A percentile compares a stretch with the other conserved stretches of the same genome.
Evolutionary conservation across 2,888 invertebrate species (phyloP).

Genomic region (Hirtodrosophila confusa): DNA sequence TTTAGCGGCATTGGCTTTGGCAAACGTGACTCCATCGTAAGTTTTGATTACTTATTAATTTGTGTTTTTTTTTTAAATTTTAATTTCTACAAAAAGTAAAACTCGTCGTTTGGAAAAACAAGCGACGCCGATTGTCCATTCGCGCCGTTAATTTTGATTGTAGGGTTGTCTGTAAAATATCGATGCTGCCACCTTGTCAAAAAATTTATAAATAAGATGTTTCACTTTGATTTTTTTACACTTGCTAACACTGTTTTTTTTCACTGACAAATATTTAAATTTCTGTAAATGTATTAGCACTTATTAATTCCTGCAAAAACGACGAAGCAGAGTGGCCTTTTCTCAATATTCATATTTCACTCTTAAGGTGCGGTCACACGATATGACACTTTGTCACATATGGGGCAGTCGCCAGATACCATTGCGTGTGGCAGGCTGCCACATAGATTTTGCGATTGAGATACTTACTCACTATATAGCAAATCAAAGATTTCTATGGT

Average conservation of each 20-base stretch:
- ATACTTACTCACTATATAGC: no score
- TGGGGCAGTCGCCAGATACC: no score
- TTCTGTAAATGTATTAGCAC: no score
- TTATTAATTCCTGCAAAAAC: no score
- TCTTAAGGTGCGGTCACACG: no score
- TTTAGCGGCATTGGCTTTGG: slow-evolving; percentile 83
- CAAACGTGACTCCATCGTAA: slow-evolving; percentile 85
- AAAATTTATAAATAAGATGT: neutral
- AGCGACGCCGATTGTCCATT: slow-evolving; percentile 57
- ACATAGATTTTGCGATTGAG: no score
- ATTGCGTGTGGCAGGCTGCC: no score
- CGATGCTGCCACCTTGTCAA: slow-evolving; percentile 9
- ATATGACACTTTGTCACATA: no score
- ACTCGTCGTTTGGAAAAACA: slow-evolving; percentile 25
- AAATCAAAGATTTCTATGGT: no score
- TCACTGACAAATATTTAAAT: no score
- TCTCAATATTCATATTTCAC: no score
- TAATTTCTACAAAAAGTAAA: slow-evolving; percentile 2
- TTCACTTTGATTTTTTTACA: neutral
- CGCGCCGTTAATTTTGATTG: slow-evolving; percentile 70
- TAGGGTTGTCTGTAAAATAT: slow-evolving; percentile 30
- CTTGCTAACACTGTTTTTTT: slow-evolving; percentile 14
- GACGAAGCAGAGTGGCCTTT: no score
- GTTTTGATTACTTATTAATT: neutral
- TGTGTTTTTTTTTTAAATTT: neutral